phyloP scores from a whole-genome alignment of 2,797 vertebrate genomes.

The Danio albolineatus region DNA sequence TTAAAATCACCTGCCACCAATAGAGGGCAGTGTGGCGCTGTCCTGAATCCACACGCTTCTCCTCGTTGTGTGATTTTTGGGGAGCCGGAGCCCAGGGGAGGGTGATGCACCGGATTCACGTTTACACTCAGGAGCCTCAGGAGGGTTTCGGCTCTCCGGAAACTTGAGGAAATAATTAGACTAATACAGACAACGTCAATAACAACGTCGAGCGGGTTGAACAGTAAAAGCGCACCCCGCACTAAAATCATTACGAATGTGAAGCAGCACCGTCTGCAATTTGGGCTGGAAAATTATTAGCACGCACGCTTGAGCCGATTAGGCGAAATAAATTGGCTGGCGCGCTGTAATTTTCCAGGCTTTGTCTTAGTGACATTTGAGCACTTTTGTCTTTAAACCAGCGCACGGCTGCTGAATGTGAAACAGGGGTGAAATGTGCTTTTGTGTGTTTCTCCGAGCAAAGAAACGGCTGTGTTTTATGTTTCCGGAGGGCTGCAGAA shows the following conservation, averaged over 20 bases:
- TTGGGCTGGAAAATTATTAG: neutral
- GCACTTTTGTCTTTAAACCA: slow-evolving; percentile 5
- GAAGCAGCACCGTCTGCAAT: neutral
- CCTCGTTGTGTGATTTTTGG: slow-evolving; percentile 52
- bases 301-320: slow-evolving; percentile 5
- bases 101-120: slow-evolving; percentile 41
- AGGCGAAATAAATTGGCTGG: slow-evolving; percentile 11
- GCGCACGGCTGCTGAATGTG: neutral
- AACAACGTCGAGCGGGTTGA: slow-evolving; percentile 31
- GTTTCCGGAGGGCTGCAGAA: neutral
- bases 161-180: slow-evolving; percentile 59
- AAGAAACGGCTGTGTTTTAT: neutral
- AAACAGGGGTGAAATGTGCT: slow-evolving; percentile 29
- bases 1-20: slow-evolving; percentile 49
- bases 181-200: slow-evolving; percentile 56
- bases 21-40: slow-evolving; percentile 75
- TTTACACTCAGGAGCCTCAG: slow-evolving; percentile 55
- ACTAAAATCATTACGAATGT: slow-evolving; percentile 27
- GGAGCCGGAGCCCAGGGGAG: slow-evolving; percentile 46
- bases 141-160: slow-evolving; percentile 56
- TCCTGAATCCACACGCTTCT: neutral
- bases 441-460: neutral
- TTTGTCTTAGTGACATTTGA: slow-evolving; percentile 33
- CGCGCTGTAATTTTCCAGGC: slow-evolving; percentile 2
- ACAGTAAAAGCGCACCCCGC: neutral